Evolutionary conservation across 2,113 vertebrate species (phyloP), one percentile per base, ranked within the genome.

Genomic region (Prinia subflava): DNA sequence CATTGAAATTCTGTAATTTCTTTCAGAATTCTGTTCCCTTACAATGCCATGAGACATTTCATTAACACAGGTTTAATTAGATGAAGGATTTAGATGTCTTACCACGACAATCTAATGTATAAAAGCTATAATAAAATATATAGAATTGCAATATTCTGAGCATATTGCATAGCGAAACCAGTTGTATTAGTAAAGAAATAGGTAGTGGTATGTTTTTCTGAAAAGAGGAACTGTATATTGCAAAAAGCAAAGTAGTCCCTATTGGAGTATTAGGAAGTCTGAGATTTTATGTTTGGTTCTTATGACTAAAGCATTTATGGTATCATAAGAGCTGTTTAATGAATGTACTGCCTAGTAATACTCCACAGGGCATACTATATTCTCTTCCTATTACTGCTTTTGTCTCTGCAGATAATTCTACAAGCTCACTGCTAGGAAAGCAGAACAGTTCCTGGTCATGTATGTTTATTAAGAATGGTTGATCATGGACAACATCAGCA

Each of bases 301-400:
- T 96, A 84, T 71, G 91, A 94, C 74, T 97, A 92, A 96, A 97
- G 59, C 96, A 93, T 95, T 97, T 96, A 92, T 92, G 77, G 87
- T 94, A 78, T 93, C 90, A n/a, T 90, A 88, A 96, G 93, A 95
- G 92, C 69, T 82, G 56, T 76, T 90, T 97, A 94, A 96, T 96
- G 73, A 95, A 95, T 79, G 81, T 49, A 89, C 76, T 95, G 67
- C 53, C 82, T 95, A 65, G 62, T 81, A 96, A 92, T 84, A 88
- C 62, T 91, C 92, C 89, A 95, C 67, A 81, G 92, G 78, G 70
- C 41, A n/a, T 87, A 92, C 78, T 97, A 96, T 88, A 74, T 94
- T 73, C 52, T 94, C 55, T 95, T 77, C 83, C 55, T 85, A 17
- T 83, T 95, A 85, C 47, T 90, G 55, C 37, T 95, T 97, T 95